Conservation (phyloP, 2,888 invertebrate genomes). For the Xylota sylvarum region DNA sequence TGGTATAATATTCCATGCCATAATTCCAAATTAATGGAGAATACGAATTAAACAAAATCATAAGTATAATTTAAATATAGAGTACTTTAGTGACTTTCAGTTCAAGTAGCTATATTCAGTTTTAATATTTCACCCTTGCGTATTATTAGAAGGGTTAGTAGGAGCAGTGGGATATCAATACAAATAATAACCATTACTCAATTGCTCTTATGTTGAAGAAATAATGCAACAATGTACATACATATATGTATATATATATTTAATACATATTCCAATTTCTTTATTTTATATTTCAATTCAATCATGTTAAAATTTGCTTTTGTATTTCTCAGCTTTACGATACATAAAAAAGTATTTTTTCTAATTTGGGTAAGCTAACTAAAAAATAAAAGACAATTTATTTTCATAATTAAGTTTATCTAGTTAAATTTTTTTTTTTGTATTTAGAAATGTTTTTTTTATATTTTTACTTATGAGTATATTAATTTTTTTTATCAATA, state of each 20-base stretch:
- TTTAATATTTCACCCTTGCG: too few relatives aligned
- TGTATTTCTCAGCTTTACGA: constrained; percentile 39
- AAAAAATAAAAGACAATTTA: constrained; percentile 56
- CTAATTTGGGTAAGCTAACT: constrained; percentile 60
- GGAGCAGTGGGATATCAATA: neutral
- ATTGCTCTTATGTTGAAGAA: constrained; percentile 17
- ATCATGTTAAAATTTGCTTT: constrained; percentile 54
- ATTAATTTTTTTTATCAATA: constrained; percentile 42
- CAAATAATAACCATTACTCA: neutral
- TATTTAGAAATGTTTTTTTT: constrained; percentile 26
- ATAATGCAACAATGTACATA: constrained; percentile 26
- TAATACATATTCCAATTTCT: constrained; percentile 39
- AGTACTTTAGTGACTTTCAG: neutral
- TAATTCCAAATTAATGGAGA: too few relatives aligned
- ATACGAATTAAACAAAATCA: neutral
- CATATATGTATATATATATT: constrained; percentile 24
- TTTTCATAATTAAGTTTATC: constrained; percentile 51
- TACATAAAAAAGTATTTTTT: constrained; percentile 56
- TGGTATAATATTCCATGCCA: too few relatives aligned
- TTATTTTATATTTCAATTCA: constrained; percentile 57
- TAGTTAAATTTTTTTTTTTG: constrained; percentile 25
- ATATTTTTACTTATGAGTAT: constrained; percentile 40
- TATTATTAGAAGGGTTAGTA: neutral
- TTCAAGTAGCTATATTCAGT: too few relatives aligned
- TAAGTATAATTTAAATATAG: neutral